Percentiles rank a stretch among this genome's conserved stretches.
Conservation (phyloP, 2,888 invertebrate species). For the Glyphotaelius pellucidus region DNA sequence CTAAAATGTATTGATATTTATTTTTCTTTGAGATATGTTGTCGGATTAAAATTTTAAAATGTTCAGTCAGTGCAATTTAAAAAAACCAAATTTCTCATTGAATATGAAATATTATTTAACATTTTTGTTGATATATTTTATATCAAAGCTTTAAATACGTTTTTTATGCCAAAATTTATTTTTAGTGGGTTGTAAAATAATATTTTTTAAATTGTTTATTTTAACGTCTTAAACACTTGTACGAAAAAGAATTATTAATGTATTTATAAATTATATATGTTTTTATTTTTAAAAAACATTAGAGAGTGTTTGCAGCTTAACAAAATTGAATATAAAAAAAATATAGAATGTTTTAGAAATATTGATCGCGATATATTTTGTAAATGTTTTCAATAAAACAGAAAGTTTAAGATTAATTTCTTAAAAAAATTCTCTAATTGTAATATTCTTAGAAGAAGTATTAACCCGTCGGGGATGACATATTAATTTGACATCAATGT, state of each 20-base stretch:
- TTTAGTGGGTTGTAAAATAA: neutral
- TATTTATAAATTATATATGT: neutral
- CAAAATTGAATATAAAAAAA: neutral
- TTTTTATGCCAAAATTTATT: neutral
- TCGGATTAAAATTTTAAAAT: constrained; percentile 2
- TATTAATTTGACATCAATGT: neutral
- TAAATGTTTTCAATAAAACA: too few species aligned
- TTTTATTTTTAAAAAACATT: too few species aligned
- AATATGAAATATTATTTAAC: too few species aligned
- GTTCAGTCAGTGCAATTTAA: constrained; percentile 1
- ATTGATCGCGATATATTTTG: too few species aligned
- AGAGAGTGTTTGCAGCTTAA: neutral
- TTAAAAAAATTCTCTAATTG: too few species aligned
- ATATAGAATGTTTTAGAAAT: too few species aligned
- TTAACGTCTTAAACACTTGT: neutral
- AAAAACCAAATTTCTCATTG: neutral
- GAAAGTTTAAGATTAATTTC: too few species aligned
- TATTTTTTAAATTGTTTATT: neutral
- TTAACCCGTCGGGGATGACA: too few species aligned
- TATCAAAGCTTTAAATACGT: neutral
- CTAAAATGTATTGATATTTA: neutral
- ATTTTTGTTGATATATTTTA: neutral
- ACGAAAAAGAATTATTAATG: neutral
- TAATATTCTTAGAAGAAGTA: too few species aligned
- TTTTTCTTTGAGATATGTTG: constrained; percentile 6